phyloP scores from a whole-genome alignment of 2,797 vertebrate species.

The Hydrophis major region DNA sequence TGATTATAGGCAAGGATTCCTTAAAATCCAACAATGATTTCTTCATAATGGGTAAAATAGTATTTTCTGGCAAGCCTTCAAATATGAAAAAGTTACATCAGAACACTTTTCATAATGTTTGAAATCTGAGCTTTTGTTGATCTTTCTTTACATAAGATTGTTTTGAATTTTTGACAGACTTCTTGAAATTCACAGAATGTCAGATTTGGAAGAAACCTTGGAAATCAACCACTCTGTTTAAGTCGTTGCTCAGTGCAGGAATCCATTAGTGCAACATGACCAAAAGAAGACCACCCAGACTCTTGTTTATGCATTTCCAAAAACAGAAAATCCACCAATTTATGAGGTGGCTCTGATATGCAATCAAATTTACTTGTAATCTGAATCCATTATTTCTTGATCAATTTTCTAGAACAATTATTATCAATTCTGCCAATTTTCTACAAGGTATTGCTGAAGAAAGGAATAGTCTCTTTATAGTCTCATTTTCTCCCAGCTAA shows the following conservation, averaged over 20 bases:
- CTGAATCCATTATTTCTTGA: neutral
- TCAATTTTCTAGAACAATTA: neutral
- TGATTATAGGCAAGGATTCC: constrained; percentile 64
- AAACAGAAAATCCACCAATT: neutral
- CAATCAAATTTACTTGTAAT: neutral
- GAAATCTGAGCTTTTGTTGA: neutral
- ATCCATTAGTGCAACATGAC: neutral
- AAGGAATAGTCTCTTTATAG: neutral
- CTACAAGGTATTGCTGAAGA: neutral
- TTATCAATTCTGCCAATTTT: neutral
- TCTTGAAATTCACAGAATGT: neutral
- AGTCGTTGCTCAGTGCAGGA: neutral
- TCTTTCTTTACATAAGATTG: neutral
- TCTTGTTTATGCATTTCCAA: neutral
- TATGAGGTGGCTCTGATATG: neutral
- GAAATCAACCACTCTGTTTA: neutral
- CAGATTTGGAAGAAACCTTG: neutral
- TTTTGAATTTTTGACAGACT: neutral
- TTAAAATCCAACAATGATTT: constrained; percentile 66
- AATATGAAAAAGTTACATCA: constrained; percentile 18
- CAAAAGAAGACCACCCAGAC: neutral
- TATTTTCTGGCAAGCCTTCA: constrained; percentile 68
- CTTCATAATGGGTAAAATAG: constrained; percentile 58
- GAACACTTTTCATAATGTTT: neutral
- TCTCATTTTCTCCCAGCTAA: neutral